Evolutionary conservation across 1,140 invertebrate genomes (phyloP), one percentile per base, ranked within the genome.

Genomic region (Drosophila aff.): DNA sequence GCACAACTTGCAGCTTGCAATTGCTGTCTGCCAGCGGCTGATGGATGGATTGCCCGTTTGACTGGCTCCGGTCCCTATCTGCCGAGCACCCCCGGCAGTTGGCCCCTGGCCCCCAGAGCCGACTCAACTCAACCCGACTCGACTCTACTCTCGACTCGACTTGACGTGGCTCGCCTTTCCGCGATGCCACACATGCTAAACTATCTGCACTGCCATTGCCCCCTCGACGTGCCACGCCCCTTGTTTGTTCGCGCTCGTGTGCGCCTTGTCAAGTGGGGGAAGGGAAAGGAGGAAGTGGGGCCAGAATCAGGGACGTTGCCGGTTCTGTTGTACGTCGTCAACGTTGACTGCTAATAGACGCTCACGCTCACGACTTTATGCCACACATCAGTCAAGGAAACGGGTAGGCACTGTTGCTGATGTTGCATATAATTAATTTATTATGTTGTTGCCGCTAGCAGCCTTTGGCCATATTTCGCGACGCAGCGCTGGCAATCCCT

Each of bases 371-470:
- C 76, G 80, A 75, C 82, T 79, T 83, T 79, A 83, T 89, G 84
- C 84, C 84, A 89, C 84, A 87, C 83, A 86, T 81, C 79, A 72
- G 52, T 76, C 72, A 59, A 43, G 55, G 36, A 31, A 47, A 40
- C 40, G 53, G 40, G 36, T 7, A 31, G 26, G 23, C 41, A 57
- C 46, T 59, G 84, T 66, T 82, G 79, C 77, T 85, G 86, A 90
- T 90, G 85, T 90, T 90, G 85, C 86, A 90, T 91, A 91, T 90
- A 90, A 90, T 90, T 90, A 90, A 90, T 91, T 90, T 90, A 90
- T 90, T 90, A 85, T 91, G 85, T 91, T 85, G 82, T 90, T 90
- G 86, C 80, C 76, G 76, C 83, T 50, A 46, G 74, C 80, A 87
- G 82, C 74, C 78, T 81, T 75, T 65, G 78, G 74, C 79, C 73